Percentiles rank a stretch among this genome's conserved stretches.
These are phyloP conservation scores for Sigmodon hispidus DNA, from an alignment of 2,113 vertebrate genomes.

Conservation along the genomic window DNA sequence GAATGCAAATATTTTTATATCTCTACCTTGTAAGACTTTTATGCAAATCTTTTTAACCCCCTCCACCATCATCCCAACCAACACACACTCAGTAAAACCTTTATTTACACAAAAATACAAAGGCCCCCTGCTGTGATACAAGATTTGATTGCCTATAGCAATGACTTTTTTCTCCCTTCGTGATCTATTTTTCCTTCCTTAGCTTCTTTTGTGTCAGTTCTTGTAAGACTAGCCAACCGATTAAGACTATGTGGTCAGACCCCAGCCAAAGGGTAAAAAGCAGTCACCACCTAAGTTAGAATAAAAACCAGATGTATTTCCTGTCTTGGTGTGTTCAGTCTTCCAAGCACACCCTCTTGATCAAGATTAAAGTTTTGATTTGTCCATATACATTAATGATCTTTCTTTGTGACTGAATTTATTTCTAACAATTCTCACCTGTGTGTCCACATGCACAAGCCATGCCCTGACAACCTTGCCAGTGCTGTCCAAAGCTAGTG, in stretches of 20 bases:
- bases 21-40: background rate
- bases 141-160: background rate
- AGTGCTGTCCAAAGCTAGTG: background rate
- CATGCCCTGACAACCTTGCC: background rate
- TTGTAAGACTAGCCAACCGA: background rate
- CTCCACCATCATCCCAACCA: rapidly evolving
- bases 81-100: background rate
- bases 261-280: background rate
- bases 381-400: background rate
- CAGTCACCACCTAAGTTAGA: background rate
- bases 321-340: background rate
- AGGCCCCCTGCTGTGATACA: background rate
- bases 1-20: background rate
- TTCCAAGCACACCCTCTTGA: background rate
- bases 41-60: background rate
- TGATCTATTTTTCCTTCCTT: background rate
- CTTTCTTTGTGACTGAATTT: background rate
- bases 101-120: background rate
- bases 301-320: background rate
- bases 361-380: background rate
- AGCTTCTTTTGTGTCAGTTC: background rate
- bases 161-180: background rate
- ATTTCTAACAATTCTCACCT: background rate
- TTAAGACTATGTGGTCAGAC: background rate
- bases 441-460: too few species aligned